Conservation (phyloP, 2,797 vertebrate genomes). For the Mionectes olivaceus region DNA sequence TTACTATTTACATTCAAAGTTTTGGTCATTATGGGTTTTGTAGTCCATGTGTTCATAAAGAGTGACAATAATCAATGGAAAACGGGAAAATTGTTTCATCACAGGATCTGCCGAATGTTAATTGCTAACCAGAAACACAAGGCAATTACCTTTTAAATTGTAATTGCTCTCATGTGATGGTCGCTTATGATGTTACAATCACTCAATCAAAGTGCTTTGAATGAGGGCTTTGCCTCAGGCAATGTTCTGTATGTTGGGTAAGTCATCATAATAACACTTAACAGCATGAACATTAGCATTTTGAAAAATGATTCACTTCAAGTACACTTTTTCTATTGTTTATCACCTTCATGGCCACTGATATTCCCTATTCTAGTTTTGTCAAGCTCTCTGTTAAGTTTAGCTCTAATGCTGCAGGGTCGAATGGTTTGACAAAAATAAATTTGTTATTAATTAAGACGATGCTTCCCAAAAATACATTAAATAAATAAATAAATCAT, state of each 20-base stretch:
- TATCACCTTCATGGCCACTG: background rate
- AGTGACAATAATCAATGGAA: background rate
- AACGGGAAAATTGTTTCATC: background rate
- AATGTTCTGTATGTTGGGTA: background rate
- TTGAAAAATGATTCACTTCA: background rate
- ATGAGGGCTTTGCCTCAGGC: background rate
- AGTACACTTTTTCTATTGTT: background rate
- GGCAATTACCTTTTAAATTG: slow-evolving; percentile 1
- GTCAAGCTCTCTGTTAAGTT: background rate
- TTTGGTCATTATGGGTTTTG: background rate
- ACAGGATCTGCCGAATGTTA: background rate
- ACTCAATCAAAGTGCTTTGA: background rate
- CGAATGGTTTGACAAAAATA: background rate
- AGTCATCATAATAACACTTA: background rate
- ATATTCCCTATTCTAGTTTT: background rate
- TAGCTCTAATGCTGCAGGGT: background rate
- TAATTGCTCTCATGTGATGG: background rate
- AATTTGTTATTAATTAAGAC: background rate
- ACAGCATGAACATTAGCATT: background rate
- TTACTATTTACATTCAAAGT: background rate
- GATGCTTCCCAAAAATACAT: accelerated
- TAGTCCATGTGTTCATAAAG: background rate
- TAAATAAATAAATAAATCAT: background rate
- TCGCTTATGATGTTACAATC: background rate
- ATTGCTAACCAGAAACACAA: background rate